Conservation (phyloP, 2,888 invertebrate species). For the Hoplodrina blanda region DNA sequence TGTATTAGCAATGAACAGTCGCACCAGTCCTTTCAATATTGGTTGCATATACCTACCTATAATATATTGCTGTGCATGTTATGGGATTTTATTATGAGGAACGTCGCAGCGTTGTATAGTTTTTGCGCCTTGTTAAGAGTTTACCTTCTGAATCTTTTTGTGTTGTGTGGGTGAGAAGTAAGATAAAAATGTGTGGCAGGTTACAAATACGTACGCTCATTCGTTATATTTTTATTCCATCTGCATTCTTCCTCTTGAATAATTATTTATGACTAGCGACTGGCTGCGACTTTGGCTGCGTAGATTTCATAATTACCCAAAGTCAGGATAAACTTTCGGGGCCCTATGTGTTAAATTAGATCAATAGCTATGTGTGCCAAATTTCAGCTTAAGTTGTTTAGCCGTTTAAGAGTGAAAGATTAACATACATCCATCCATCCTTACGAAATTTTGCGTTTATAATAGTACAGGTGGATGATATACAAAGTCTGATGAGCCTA, state of each 20-base stretch:
- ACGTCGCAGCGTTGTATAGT: no score
- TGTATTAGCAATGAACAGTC: neutral
- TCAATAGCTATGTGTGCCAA: no score
- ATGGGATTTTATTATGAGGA: neutral
- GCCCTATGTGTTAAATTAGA: no score
- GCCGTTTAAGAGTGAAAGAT: no score
- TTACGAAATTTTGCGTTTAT: no score
- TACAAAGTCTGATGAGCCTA: neutral
- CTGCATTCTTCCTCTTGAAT: neutral
- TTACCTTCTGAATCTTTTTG: conserved; percentile 9
- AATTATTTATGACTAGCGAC: no score
- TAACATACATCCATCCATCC: no score
- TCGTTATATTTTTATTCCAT: neutral
- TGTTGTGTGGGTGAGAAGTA: neutral
- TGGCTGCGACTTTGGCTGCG: no score
- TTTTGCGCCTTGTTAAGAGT: neutral
- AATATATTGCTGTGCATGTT: neutral
- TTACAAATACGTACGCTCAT: conserved; percentile 17
- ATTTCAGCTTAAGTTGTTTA: no score
- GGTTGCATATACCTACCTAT: neutral
- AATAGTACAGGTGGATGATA: neutral
- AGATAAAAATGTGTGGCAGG: conserved; percentile 4
- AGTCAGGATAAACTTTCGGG: no score
- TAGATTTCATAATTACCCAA: no score
- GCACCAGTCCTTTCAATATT: neutral